Conservation (phyloP, 2,113 vertebrate genomes). For the Numida meleagris region DNA sequence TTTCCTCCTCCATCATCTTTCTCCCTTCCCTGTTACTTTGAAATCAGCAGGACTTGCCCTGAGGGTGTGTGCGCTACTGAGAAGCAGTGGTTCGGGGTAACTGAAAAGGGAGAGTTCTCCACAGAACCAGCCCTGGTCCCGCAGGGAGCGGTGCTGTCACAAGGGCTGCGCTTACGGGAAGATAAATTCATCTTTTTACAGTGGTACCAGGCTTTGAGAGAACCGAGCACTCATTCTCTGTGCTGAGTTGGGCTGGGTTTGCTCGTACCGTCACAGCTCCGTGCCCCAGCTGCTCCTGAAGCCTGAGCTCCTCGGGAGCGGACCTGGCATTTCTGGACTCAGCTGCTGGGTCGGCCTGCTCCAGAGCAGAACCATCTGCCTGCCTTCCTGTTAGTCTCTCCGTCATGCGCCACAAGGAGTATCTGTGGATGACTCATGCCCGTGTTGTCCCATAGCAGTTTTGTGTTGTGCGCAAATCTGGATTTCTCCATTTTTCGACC, state of each 20-base stretch:
- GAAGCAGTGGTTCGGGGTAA: background rate
- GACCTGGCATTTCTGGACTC: background rate
- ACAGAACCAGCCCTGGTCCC: background rate
- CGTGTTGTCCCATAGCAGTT: background rate
- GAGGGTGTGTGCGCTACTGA: rapidly evolving
- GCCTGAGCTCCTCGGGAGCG: background rate
- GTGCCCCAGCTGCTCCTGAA: background rate
- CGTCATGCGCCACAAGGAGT: background rate
- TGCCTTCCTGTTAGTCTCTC: background rate
- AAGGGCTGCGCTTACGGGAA: background rate
- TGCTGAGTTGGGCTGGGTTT: background rate
- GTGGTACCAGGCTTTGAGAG: background rate
- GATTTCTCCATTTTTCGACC: background rate
- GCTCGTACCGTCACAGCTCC: background rate
- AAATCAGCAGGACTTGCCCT: background rate
- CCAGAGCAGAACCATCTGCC: background rate
- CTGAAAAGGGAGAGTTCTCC: background rate
- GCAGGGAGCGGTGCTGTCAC: background rate
- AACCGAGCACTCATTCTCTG: background rate
- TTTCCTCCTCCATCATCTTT: background rate
- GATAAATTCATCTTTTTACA: background rate
- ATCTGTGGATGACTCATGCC: background rate
- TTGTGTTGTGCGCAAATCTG: background rate
- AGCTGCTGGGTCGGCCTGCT: background rate
- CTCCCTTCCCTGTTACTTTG: background rate